Evolutionary conservation across 1,140 invertebrate genomes (phyloP), one percentile per base, ranked within the genome.

Genomic region (Diprion similis): DNA sequence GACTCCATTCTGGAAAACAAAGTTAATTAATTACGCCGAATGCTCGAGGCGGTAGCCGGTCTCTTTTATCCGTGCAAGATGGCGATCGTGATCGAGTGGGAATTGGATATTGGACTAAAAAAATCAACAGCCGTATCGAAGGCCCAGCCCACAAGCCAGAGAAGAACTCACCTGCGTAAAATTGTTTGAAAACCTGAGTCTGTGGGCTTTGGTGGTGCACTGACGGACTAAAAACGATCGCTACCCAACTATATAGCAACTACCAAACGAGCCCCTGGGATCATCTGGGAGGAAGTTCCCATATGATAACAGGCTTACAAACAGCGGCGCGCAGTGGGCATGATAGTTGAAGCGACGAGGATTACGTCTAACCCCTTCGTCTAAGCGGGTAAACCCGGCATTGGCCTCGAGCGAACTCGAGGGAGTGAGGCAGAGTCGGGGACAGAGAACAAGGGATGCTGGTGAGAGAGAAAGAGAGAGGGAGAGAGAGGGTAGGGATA

Each of bases 341-440:
- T 78, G 78, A 80, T 83, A 76, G 77, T 77, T 64, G 72, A 78
- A 76, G 67, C 77, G 74, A 78, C 74, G 73, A 19, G 80, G 80
- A 84, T 84, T 81, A 82, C 72, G 75, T 72, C 79, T 78, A 81
- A 78, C 77, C 78, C 79, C 75, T 73, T 75, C 76, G 75, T 80
- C 73, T 81, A 78, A 82, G 80, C 81, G 78, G 76, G 69, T 69
- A 81, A 77, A 83, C 79, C 51, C 73, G 78, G 67, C 75, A 78
- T 68, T 70, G 51, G 73, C 68, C 66, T 37, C 24, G 24, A 37
- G 24, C 24, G 24, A 37, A 37, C 24, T 37, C 24, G 24, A 37
- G 24, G 68, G 59, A 24, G 72, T 73, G 51, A n/a, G 66, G 69
- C 59, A 11, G 13, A 9, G 46, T 37, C 24, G 74, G 64, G 68